Base-by-base conservation (phyloP, 2,888 invertebrate species). In the Oscheius sp. region DNA sequence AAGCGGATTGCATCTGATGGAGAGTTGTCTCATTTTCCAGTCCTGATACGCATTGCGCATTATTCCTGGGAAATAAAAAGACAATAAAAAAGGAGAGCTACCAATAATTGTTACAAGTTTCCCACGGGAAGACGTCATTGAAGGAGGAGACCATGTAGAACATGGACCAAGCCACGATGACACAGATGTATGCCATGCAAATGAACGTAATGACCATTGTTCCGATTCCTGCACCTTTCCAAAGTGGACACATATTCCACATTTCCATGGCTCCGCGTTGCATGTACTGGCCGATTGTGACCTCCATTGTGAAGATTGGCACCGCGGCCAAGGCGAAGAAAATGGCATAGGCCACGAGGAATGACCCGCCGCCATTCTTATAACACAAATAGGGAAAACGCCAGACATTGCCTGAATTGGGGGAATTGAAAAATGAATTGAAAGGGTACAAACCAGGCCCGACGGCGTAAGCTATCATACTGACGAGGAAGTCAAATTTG, bases 311-410 rank as follows among this genome's bases (percentile, higher is more conserved):
- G 77, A 88, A 88, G 53, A 88, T 88, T 1, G 88, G 88, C 23
- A 88, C 84, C 2, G 88, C 88, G 16, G 84, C 88, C 7, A 88
- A 63, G 18, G 72, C 69, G 83, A 88, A 88, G 79, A 88, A 88
- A 23, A 87, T 71, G 13, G 83, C 72, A 72, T 88, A 88, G 52
- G 81, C 87, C 18, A 87, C 82, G n/a, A 88, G 83, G 69, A 88
- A 88, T 0, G 88, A 78, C 52, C 86, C 88, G 29, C 88, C 88
- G 29, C 88, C 88, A 70, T 88, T 88, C 74, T 87, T 87, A 79
- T 81, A 88, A 76, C 88, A 88, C 6, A 88, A 79, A 76, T 88
- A 88, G 1, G 88, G 88, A 73, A 88, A 88, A 9, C 88, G 80
- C 88, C 88, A 88, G 43, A 88, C 87, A 70, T 87, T 87, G 9